phyloP scores from a whole-genome alignment of 2,113 vertebrate species.

The Castor canadensis region DNA sequence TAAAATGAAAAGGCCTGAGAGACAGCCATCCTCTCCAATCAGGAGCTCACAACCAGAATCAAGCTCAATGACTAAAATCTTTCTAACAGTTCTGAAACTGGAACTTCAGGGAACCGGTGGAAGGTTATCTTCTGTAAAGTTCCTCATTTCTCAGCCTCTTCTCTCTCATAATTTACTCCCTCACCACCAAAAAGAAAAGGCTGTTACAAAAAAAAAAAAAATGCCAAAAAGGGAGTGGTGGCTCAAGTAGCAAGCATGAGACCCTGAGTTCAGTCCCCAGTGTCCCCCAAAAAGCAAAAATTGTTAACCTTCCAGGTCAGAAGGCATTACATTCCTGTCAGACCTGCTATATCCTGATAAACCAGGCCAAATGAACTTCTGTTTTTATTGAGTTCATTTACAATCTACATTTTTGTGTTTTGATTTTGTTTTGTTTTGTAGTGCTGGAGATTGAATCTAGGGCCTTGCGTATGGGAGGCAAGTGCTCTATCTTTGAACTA shows the following conservation, averaged over 20 bases:
- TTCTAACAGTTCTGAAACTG: neutral
- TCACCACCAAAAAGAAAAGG: neutral
- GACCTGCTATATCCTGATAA: slow-evolving; percentile 52
- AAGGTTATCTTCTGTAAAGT: neutral
- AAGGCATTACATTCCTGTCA: slow-evolving; percentile 23
- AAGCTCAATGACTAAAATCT: neutral
- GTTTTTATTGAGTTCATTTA: neutral
- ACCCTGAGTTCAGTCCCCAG: too few relatives aligned
- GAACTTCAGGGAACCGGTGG: neutral
- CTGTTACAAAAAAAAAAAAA: neutral
- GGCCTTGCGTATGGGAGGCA: too few relatives aligned
- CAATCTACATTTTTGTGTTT: neutral
- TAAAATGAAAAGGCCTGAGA: neutral
- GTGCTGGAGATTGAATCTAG: too few relatives aligned
- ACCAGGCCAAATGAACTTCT: neutral
- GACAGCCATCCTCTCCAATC: neutral
- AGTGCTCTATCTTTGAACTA: too few relatives aligned
- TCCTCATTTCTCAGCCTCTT: slow-evolving; percentile 13
- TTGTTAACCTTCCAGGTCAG: slow-evolving; percentile 31
- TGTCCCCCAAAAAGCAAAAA: neutral
- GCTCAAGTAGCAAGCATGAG: too few relatives aligned
- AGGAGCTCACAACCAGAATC: neutral
- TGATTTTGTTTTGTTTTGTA: too few relatives aligned
- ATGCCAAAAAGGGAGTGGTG: neutral
- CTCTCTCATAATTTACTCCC: neutral